phyloP scores from a whole-genome alignment of 2,113 vertebrate species.

The Sander lucioperca region DNA sequence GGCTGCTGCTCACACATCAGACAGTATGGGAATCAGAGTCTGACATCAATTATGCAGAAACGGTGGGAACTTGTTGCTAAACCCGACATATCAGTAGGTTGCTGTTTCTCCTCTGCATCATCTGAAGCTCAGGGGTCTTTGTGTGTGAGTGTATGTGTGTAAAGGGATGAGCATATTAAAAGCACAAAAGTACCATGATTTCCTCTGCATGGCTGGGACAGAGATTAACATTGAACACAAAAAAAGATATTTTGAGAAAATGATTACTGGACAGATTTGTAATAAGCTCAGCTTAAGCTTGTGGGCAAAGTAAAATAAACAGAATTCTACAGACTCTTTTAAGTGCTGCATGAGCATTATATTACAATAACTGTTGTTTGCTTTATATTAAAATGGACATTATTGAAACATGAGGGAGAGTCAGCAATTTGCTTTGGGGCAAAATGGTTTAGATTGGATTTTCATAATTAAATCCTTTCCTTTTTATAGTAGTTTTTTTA shows the following conservation, averaged over 20 bases:
- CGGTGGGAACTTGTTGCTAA: conserved; percentile 69
- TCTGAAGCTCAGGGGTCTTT: conserved; percentile 60
- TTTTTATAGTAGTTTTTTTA: background rate
- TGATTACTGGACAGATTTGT: conserved; percentile 16
- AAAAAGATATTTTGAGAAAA: conserved; percentile 12
- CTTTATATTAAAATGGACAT: conserved; percentile 5
- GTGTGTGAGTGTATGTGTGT: conserved; percentile 15
- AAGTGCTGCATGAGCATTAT: background rate
- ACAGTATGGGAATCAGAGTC: conserved; percentile 70
- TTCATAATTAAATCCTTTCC: background rate
- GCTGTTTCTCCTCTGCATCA: conserved; percentile 64
- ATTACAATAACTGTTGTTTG: background rate
- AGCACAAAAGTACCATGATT: conserved; percentile 23
- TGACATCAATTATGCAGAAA: conserved; percentile 83
- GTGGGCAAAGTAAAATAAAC: background rate
- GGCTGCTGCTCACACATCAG: conserved; percentile 69
- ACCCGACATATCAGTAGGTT: conserved; percentile 68
- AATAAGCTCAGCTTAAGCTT: background rate
- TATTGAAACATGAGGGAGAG: background rate
- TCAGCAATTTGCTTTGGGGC: background rate
- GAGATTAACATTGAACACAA: conserved; percentile 22
- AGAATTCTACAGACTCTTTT: background rate
- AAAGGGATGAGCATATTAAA: conserved; percentile 38
- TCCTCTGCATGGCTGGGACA: conserved; percentile 17
- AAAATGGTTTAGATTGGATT: background rate